Evolutionary conservation across 2,888 invertebrate species (phyloP).

Genomic region (Tuta absoluta): DNA sequence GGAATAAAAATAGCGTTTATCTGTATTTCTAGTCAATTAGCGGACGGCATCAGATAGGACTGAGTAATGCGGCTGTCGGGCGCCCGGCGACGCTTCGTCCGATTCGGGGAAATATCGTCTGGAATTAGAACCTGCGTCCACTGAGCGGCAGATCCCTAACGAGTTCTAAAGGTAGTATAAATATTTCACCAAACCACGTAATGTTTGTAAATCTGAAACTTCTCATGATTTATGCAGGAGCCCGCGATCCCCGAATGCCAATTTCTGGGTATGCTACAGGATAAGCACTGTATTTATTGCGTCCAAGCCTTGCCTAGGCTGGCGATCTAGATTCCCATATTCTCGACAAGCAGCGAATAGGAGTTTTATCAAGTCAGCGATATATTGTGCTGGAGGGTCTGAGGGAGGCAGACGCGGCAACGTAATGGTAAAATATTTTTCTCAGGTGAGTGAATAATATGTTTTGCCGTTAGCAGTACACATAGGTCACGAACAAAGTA

Average conservation of each 20-base stretch:
- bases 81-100: constrained; percentile 34
- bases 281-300: constrained; percentile 18
- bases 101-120: constrained; percentile 29
- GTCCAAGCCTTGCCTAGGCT: not conserved
- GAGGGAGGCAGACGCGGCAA: constrained; percentile 8
- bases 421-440: constrained; percentile 11
- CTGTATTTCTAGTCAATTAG: constrained; percentile 79
- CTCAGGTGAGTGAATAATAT: not conserved
- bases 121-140: constrained; percentile 10
- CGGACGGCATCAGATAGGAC: constrained; percentile 73
- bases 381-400: not conserved
- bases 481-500: too few species aligned
- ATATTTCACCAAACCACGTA: constrained; percentile 3
- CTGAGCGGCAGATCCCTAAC: not conserved
- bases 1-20: constrained; percentile 71
- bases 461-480: too few species aligned
- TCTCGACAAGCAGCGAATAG: constrained; percentile 11
- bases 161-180: not conserved
- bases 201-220: constrained; percentile 11
- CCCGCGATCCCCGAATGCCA: constrained; percentile 6
- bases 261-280: not conserved
- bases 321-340: constrained; percentile 13
- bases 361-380: constrained; percentile 3
- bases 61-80: constrained; percentile 63
- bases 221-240: not conserved